Conservation (phyloP, 1,140 invertebrate species). For the Glossosoma conforme region DNA sequence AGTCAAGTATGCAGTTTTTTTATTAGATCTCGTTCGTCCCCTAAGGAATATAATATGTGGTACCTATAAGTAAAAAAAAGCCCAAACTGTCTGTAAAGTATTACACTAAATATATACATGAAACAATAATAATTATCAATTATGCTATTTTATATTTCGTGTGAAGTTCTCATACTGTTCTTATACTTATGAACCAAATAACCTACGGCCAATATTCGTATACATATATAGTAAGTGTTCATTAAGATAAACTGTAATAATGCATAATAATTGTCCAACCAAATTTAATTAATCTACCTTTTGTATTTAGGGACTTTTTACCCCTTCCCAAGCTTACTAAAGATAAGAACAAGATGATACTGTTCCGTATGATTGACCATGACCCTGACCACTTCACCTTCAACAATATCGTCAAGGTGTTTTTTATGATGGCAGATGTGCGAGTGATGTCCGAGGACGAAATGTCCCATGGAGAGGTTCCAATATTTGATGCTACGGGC, state of each 20-base stretch:
- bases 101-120: too few relatives aligned
- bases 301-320: slow-evolving; percentile 53
- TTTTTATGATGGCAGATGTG: slow-evolving; percentile 65
- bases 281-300: slow-evolving; percentile 5
- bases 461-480: slow-evolving; percentile 57
- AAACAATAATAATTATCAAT: too few relatives aligned
- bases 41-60: too few relatives aligned
- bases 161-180: too few relatives aligned
- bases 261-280: slow-evolving; percentile 9
- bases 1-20: too few relatives aligned
- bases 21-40: too few relatives aligned
- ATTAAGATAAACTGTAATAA: neutral
- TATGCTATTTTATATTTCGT: too few relatives aligned
- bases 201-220: too few relatives aligned
- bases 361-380: slow-evolving; percentile 56
- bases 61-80: too few relatives aligned
- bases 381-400: slow-evolving; percentile 61
- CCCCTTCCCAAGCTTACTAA: slow-evolving; percentile 54
- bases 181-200: too few relatives aligned
- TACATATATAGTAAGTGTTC: slow-evolving; percentile 9
- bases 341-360: slow-evolving; percentile 54
- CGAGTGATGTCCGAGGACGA: slow-evolving; percentile 54
- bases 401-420: slow-evolving; percentile 60
- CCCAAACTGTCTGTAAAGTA: too few relatives aligned
- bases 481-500: slow-evolving; percentile 64